Evolutionary conservation across 2,888 invertebrate species (phyloP).

Genomic region (Caenorhabditis angaria): DNA sequence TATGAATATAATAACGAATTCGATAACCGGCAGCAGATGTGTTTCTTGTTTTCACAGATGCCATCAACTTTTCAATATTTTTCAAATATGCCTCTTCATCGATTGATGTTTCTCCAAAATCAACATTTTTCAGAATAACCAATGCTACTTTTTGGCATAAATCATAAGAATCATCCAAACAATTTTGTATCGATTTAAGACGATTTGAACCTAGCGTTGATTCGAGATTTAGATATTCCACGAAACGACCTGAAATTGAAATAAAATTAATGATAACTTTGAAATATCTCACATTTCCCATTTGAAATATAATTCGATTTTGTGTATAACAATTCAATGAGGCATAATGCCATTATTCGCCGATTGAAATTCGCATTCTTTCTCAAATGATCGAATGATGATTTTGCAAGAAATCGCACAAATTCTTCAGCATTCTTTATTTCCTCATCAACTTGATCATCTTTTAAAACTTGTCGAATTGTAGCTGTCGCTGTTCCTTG

Average conservation of each 20-base stretch:
- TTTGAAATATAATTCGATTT: constrained; percentile 24
- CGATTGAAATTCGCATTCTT: constrained; percentile 47
- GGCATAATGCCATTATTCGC: constrained; percentile 46
- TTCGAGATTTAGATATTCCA: constrained; percentile 23
- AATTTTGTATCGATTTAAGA: constrained; percentile 24
- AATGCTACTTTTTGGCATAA: constrained; percentile 40
- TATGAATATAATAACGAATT: constrained; percentile 28
- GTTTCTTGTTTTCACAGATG: constrained; percentile 11
- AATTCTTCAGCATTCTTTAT: background rate
- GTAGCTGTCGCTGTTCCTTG: background rate
- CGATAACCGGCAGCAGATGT: constrained; percentile 36
- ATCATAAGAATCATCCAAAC: constrained; percentile 54
- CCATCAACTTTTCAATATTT: constrained; percentile 13
- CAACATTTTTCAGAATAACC: constrained; percentile 19
- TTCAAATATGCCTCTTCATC: constrained; percentile 23
- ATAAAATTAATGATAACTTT: background rate
- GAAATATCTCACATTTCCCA: constrained; percentile 28
- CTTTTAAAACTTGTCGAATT: background rate
- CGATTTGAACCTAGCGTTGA: constrained; percentile 29
- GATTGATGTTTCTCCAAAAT: constrained; percentile 27
- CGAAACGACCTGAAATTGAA: constrained; percentile 21
- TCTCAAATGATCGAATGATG: constrained; percentile 43
- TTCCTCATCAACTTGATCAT: constrained; percentile 10
- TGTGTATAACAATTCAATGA: constrained; percentile 42
- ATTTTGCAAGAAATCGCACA: constrained; percentile 20